Percentiles rank a stretch among this genome's conserved stretches.
phyloP scores from a whole-genome alignment of 2,113 vertebrate genomes.

The Jacana jacana region DNA sequence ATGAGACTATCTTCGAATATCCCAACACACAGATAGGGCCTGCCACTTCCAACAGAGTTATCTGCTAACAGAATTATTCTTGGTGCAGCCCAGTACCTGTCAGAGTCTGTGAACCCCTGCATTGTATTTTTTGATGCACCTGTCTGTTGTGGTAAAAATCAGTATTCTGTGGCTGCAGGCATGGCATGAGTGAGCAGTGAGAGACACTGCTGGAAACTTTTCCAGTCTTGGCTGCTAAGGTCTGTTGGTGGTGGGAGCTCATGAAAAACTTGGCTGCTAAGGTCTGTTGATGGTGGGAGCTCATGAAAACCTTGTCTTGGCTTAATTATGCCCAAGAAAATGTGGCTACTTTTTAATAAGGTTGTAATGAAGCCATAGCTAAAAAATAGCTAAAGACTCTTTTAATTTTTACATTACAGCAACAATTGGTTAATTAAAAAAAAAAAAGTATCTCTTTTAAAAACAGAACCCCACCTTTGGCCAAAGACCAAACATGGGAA shows the following conservation, averaged over 20 bases:
- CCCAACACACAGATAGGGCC: background rate
- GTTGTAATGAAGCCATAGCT: background rate
- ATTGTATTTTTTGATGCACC: background rate
- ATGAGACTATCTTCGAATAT: background rate
- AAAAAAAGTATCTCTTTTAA: background rate
- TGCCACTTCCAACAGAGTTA: background rate
- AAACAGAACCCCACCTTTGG: background rate
- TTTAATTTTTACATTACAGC: background rate
- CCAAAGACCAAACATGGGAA: background rate
- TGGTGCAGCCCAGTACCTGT: background rate
- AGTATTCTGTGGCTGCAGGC: background rate
- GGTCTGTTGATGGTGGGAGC: background rate
- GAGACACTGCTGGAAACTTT: background rate
- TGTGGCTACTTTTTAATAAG: background rate
- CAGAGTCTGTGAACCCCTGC: background rate
- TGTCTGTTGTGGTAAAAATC: fast-evolving
- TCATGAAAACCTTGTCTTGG: background rate
- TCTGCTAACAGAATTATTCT: background rate
- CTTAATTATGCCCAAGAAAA: background rate
- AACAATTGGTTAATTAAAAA: background rate
- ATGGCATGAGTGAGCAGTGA: background rate
- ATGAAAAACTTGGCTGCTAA: background rate
- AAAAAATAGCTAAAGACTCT: background rate
- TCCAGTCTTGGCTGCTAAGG: background rate
- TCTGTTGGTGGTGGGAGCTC: background rate